Conservation (phyloP, 2,797 vertebrate genomes). For the Gymnodraco acuticeps region DNA sequence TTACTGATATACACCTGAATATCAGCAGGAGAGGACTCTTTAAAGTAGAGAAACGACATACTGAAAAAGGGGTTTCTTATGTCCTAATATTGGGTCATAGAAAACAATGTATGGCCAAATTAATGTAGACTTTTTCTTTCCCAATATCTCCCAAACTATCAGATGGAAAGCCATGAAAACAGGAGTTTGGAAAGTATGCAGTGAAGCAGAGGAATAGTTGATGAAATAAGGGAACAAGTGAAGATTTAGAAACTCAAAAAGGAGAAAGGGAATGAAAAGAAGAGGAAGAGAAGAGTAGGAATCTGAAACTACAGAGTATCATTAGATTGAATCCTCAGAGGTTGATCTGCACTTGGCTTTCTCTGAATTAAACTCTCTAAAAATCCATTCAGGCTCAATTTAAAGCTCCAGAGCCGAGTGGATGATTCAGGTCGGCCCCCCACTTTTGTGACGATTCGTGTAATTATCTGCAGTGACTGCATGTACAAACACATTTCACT, state of each 20-base stretch:
- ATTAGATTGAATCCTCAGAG: conserved; percentile 14
- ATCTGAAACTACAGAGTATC: too few relatives aligned
- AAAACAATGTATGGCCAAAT: too few relatives aligned
- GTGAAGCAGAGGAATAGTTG: too few relatives aligned
- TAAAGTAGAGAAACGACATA: too few relatives aligned
- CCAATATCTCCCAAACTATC: too few relatives aligned
- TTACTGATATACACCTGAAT: too few relatives aligned
- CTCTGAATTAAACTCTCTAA: conserved; percentile 60
- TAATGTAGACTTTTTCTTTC: too few relatives aligned
- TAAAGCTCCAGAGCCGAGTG: conserved; percentile 53
- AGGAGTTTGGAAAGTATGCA: not conserved
- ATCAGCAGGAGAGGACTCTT: too few relatives aligned
- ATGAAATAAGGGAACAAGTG: not conserved
- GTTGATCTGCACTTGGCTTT: conserved; percentile 30
- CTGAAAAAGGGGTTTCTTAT: too few relatives aligned
- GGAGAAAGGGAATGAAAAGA: not conserved
- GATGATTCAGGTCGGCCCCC: conserved; percentile 64
- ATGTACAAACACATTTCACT: conserved; percentile 82
- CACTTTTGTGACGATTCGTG: conserved; percentile 70
- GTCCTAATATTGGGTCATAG: too few relatives aligned
- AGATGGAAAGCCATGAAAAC: too few relatives aligned
- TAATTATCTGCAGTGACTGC: conserved; percentile 81
- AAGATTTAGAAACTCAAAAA: not conserved
- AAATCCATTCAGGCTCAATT: conserved; percentile 64
- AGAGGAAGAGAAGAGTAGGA: too few relatives aligned